phyloP scores from a whole-genome alignment of 2,888 invertebrate genomes.

The Drepana falcataria region DNA sequence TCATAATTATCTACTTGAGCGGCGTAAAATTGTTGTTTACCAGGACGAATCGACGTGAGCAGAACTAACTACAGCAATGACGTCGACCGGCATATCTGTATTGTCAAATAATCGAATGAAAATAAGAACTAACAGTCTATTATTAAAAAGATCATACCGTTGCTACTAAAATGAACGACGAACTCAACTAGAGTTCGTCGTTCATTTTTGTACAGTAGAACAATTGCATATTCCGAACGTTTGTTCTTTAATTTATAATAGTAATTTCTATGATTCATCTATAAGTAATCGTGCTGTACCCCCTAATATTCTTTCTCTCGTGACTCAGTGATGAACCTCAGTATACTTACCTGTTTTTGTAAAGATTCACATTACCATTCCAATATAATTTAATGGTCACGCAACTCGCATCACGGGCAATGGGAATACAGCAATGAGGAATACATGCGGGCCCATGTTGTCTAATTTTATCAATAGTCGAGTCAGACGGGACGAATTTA shows the following conservation, averaged over 20 bases:
- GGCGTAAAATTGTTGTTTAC: constrained; percentile 18
- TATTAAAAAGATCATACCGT: too few relatives aligned
- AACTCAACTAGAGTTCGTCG: too few relatives aligned
- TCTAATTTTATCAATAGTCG: constrained; percentile 39
- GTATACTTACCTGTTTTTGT: constrained; percentile 36
- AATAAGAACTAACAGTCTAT: too few relatives aligned
- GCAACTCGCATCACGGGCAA: constrained; percentile 35
- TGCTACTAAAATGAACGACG: too few relatives aligned
- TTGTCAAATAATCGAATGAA: too few relatives aligned
- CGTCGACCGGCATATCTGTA: background rate
- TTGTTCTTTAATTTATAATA: too few relatives aligned
- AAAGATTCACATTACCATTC: constrained; percentile 42
- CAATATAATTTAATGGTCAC: constrained; percentile 41
- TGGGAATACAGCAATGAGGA: constrained; percentile 22
- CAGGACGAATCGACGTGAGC: constrained; percentile 14
- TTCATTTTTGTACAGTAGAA: too few relatives aligned
- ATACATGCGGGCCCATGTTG: constrained; percentile 32
- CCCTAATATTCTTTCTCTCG: background rate
- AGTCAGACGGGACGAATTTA: constrained; percentile 35
- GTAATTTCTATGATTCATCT: too few relatives aligned
- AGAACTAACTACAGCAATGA: constrained; percentile 1
- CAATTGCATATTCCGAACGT: too few relatives aligned
- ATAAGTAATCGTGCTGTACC: too few relatives aligned
- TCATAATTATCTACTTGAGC: constrained; percentile 15
- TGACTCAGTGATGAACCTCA: constrained; percentile 7